Evolutionary conservation across 2,797 vertebrate genomes (phyloP).

Genomic region (Tarsius wallacei): DNA sequence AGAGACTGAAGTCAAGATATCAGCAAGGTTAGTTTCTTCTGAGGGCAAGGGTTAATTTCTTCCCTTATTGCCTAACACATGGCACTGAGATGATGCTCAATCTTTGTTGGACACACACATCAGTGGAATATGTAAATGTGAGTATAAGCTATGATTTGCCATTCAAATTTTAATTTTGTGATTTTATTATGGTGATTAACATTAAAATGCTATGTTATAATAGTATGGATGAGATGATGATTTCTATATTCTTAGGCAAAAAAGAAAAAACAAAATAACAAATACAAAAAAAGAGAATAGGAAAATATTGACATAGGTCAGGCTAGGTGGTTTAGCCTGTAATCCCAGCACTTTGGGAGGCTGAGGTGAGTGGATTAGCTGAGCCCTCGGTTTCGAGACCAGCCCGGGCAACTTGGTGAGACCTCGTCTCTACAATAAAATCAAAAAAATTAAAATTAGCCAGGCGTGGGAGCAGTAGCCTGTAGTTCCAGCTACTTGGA

Average conservation of each 20-base stretch:
- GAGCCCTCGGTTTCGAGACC: too few relatives aligned
- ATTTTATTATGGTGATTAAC: neutral
- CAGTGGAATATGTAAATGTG: neutral
- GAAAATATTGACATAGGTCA: too few relatives aligned
- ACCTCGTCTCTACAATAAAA: too few relatives aligned
- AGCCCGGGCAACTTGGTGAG: too few relatives aligned
- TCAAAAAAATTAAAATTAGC: too few relatives aligned
- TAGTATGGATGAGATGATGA: neutral
- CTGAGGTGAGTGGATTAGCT: too few relatives aligned
- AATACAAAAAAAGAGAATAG: neutral
- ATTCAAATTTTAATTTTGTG: neutral
- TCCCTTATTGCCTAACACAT: neutral
- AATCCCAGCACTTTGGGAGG: too few relatives aligned
- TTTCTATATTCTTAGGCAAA: neutral
- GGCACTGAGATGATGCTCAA: neutral
- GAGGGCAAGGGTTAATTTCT: neutral
- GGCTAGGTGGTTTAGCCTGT: too few relatives aligned
- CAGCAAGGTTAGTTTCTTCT: too few relatives aligned
- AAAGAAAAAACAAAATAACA: neutral
- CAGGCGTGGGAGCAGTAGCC: too few relatives aligned
- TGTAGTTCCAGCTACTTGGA: too few relatives aligned
- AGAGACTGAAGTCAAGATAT: neutral
- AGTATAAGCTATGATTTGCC: neutral
- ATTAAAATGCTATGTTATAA: neutral
- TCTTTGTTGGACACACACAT: neutral